Evolutionary conservation across 2,888 invertebrate genomes (phyloP).

Genomic region (Quadriops clusia): DNA sequence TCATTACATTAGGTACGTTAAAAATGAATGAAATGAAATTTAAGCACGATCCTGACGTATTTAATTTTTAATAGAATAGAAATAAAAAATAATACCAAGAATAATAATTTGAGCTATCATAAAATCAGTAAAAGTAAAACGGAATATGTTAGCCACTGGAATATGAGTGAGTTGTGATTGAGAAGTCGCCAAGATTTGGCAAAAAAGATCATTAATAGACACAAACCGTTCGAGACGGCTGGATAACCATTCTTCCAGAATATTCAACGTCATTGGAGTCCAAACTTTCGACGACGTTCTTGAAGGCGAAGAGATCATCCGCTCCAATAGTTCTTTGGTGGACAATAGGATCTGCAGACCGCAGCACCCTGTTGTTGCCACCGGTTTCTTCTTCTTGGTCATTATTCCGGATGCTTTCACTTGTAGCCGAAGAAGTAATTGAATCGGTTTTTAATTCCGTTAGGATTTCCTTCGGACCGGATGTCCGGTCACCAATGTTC

Average conservation of each 20-base stretch:
- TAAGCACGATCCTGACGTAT: no score
- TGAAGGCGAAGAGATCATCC: constrained; percentile 41
- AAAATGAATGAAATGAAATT: no score
- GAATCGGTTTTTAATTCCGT: constrained; percentile 16
- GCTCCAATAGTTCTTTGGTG: constrained; percentile 40
- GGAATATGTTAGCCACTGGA: no score
- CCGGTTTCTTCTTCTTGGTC: background rate
- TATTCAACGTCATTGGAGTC: constrained; percentile 40
- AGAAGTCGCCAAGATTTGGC: no score
- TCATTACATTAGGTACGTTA: no score
- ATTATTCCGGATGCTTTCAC: constrained; percentile 29
- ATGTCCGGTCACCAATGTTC: constrained; percentile 19
- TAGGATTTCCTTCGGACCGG: constrained; percentile 22
- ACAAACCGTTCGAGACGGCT: constrained; percentile 48
- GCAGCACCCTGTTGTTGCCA: constrained; percentile 16
- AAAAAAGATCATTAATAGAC: constrained; percentile 9
- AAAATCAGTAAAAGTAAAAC: no score
- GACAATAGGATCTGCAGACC: constrained; percentile 45
- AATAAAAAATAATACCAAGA: no score
- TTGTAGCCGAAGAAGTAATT: constrained; percentile 16
- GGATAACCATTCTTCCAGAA: constrained; percentile 34
- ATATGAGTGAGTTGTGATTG: no score
- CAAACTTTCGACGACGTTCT: constrained; percentile 43
- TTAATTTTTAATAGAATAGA: no score
- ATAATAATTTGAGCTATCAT: no score